Evolutionary conservation across 2,888 invertebrate species (phyloP), one percentile per base, ranked within the genome.

Genomic region (Drosophila meridiana): DNA sequence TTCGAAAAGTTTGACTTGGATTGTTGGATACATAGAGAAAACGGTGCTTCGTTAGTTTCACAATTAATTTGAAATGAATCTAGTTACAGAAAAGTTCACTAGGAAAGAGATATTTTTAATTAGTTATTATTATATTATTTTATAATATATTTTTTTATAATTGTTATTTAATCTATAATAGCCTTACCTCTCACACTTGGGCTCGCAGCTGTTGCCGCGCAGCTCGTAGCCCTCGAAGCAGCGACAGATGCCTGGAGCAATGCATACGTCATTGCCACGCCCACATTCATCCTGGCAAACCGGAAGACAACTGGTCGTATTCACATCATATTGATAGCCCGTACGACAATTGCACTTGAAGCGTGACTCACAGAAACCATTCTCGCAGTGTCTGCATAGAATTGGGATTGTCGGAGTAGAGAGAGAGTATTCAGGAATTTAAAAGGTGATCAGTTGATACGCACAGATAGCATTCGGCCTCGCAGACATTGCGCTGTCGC

Each of bases 231-330:
- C 95, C 14, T 93, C 90, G n/a, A 93, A 93, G 82, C 96, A 96
- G 45, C 92, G 93, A 87, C 96, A 96, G 2, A 94, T 91, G 55
- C 95, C 95, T 0, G 95, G 95, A 0, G 94, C 94, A 5, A 94
- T 93, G 87, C 96, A 96, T 20, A 94, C 93, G 5, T 95, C 96
- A 76, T 95, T 94, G 3, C 87, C 83, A 69, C 94, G 94, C 0
- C 87, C 84, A 59, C 92, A 93, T 28, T 88, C 76, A 13, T 90
- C 90, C 4, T 64, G 74, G 65, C 93, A 93, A 11, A 89, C 79
- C 0, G 93, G 93, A 61, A 92, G 67, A 38, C 93, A 93, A 13
- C 88, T 90, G 13, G 87, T 87, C 3, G 89, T 91, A 26, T 90
- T 87, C 5, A 58, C 36, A 64, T 90, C 90, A 40, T 86, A 91